Conservation (phyloP, 2,113 vertebrate species). For the Proterorhinus semilunaris region DNA sequence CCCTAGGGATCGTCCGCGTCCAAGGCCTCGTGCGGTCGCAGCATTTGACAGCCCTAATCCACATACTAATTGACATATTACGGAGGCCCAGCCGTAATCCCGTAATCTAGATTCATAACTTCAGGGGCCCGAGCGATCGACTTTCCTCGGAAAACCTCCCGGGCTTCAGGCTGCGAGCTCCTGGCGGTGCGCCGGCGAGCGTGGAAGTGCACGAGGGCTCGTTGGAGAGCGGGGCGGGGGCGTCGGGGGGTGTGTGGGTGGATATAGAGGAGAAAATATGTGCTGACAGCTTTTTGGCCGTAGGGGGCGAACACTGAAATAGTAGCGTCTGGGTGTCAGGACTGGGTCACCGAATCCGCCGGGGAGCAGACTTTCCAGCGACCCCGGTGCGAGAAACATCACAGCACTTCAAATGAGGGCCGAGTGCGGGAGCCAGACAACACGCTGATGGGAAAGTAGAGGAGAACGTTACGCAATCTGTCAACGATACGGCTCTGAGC, state of each 20-base stretch:
- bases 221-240: conserved; percentile 27
- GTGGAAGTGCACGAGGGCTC: conserved; percentile 8
- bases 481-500: no score
- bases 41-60: neutral
- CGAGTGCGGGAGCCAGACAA: conserved; percentile 50
- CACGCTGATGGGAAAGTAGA: conserved; percentile 31
- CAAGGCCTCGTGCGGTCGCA: neutral
- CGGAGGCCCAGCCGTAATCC: neutral
- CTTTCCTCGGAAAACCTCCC: neutral
- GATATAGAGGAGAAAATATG: conserved; percentile 69
- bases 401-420: conserved; percentile 25
- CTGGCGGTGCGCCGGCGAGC: neutral
- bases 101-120: conserved; percentile 10
- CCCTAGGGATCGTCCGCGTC: no score
- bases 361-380: conserved; percentile 55
- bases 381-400: conserved; percentile 56
- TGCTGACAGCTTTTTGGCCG: conserved; percentile 71
- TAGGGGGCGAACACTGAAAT: conserved; percentile 59
- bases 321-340: conserved; percentile 69
- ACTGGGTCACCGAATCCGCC: conserved; percentile 52
- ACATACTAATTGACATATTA: conserved; percentile 9
- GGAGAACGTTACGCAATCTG: no score
- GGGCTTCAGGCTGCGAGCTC: neutral
- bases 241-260: conserved; percentile 21
- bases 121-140: neutral